These are phyloP conservation scores for Macrostomum lignano DNA, from an alignment of 1,140 invertebrate genomes.

Conservation along the genomic window DNA sequence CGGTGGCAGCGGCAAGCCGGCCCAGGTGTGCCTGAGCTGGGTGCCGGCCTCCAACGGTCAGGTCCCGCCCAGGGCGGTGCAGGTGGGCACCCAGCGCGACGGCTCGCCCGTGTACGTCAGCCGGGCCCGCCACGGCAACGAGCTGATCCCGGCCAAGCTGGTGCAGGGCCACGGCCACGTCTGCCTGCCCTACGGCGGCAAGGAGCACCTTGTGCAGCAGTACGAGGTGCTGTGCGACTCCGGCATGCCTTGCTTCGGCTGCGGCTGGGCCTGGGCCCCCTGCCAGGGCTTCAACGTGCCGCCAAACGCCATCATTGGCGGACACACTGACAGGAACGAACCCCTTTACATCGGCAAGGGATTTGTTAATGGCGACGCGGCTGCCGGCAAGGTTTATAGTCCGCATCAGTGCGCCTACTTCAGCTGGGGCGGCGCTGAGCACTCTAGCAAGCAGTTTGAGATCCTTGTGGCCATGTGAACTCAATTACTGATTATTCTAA, in stretches of 20 bases:
- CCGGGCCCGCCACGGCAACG: not conserved
- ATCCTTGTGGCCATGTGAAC: too few species aligned
- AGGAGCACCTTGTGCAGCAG: not conserved
- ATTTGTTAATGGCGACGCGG: not conserved
- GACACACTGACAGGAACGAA: not conserved
- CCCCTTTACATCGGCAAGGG: not conserved
- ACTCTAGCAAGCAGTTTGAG: too few species aligned
- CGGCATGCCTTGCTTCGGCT: not conserved
- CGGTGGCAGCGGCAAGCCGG: too few species aligned
- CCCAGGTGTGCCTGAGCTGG: not conserved
- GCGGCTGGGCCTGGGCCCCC: not conserved
- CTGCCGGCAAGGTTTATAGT: not conserved
- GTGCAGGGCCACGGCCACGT: not conserved
- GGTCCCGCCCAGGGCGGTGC: not conserved
- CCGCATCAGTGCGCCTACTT: not conserved
- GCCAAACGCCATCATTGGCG: not conserved
- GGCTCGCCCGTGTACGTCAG: too few species aligned
- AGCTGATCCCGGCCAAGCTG: not conserved
- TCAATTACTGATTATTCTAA: too few species aligned
- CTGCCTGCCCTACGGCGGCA: not conserved
- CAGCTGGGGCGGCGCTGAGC: not conserved
- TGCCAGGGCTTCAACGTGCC: not conserved
- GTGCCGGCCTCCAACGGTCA: not conserved
- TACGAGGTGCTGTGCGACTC: constrained; percentile 1
- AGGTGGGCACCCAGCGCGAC: not conserved